Evolutionary conservation across 2,113 vertebrate genomes (phyloP), one percentile per base, ranked within the genome.

Genomic region (Mystacornis crossleyi): DNA sequence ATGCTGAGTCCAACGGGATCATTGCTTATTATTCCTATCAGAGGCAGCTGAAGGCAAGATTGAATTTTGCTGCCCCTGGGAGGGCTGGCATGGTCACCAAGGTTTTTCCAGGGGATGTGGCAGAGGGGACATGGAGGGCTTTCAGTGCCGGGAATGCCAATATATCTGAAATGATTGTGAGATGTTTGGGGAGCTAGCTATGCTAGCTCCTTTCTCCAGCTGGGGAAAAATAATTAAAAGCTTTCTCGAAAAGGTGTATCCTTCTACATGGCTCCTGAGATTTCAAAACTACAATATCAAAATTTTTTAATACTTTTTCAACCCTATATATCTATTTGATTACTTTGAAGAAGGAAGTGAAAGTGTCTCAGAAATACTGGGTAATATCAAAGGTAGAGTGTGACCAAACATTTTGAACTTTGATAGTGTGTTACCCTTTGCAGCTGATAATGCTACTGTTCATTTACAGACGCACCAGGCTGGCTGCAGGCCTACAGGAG

Each of bases 1-100:
- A 24, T 78, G 54, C 58, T 29, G 74, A 90, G 42, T 70, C 87
- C 71, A 88, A 64, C 73, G 87, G 95, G 95, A 94, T 93, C 74
- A 9, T 94, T 81, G 55, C 60, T 96, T 95, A 86, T 95, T 93
- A 96, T 93, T 96, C 89, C 5, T 87, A 86, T 90, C 78, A 86
- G 90, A 75, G 82, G 10, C 79, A 92, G 93, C 85, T 96, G 92
- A 90, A 88, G 4, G 64, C 47, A 93, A 92, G 93, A 95, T 92
- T 93, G 75, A 94, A 89, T 93, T 95, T 88, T 66, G 60, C 64
- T 93, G 86, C 60, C 72, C 72, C 42, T 86, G 82, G 92, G 95
- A 95, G 34, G 58, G 55, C 58, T 81, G 80, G 33, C 8, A 6
- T 71, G 86, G 79, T 69, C 0, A 2, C 54, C 21, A 6, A 81